Evolutionary conservation across 2,888 invertebrate genomes (phyloP).

Genomic region (Folsomia manolachei): DNA sequence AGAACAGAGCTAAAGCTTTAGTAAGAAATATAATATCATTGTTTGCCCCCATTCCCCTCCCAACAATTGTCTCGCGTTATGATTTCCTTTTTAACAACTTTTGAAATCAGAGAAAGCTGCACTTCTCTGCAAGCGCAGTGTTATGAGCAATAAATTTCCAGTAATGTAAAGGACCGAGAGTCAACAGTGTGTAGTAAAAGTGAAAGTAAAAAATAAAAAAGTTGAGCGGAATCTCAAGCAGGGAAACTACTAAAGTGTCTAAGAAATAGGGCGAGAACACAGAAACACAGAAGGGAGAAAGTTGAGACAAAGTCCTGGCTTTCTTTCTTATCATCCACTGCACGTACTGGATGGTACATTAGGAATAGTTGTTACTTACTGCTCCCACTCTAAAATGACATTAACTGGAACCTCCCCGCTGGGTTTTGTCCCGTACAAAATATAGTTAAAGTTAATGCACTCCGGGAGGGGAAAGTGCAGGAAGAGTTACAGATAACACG

Average conservation of each 20-base stretch:
- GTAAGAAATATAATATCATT: no score
- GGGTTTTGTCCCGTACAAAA: no score
- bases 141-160: not conserved
- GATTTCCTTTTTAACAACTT: not conserved
- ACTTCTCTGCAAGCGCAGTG: not conserved
- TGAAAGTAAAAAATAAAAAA: no score
- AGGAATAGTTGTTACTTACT: not conserved
- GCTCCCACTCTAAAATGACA: not conserved
- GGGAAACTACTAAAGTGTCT: no score
- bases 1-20: no score
- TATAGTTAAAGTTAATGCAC: no score
- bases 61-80: not conserved
- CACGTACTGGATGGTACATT: no score
- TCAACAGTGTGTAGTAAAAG: not conserved
- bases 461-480: no score
- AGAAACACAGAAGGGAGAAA: not conserved
- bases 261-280: no score
- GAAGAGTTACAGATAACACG: no score
- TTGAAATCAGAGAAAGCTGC: not conserved
- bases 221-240: not conserved
- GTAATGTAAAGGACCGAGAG: not conserved
- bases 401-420: not conserved
- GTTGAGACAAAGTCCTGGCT: not conserved
- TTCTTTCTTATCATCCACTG: no score
- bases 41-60: no score